A percentile compares a stretch with the other conserved stretches of the same genome.
These are phyloP conservation scores for Gonatopus flavifemur DNA, from an alignment of 1,140 invertebrate species.

Conservation along the genomic window DNA sequence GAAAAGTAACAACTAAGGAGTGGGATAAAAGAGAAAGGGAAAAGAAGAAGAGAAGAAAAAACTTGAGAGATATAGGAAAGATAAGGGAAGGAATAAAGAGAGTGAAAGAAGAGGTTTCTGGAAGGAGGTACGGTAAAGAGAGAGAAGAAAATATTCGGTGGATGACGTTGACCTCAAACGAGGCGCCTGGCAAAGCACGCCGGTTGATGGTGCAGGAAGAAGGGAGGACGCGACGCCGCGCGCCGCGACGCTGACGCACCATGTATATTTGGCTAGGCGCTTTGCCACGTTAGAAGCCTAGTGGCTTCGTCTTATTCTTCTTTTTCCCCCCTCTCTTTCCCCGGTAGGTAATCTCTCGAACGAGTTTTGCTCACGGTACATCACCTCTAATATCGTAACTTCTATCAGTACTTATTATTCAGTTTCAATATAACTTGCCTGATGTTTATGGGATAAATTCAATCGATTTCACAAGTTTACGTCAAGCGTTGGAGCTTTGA, in stretches of 20 bases:
- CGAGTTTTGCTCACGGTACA: slow-evolving; percentile 12
- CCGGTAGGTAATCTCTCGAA: slow-evolving; percentile 20
- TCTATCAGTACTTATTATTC: too few species aligned
- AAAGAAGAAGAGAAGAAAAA: too few species aligned
- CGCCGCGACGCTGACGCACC: slow-evolving; percentile 53
- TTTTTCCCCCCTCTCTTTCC: too few species aligned
- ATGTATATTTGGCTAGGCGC: slow-evolving; percentile 38
- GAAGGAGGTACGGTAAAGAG: slow-evolving; percentile 10
- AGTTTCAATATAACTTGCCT: too few species aligned
- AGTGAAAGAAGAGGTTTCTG: neutral
- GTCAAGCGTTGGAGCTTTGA: too few species aligned
- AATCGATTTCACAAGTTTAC: too few species aligned
- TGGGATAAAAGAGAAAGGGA: slow-evolving; percentile 10
- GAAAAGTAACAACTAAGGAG: too few species aligned
- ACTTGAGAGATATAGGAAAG: slow-evolving; percentile 1
- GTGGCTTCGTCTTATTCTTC: slow-evolving; percentile 21
- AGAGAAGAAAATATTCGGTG: slow-evolving; percentile 18
- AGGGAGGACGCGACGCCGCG: slow-evolving; percentile 50
- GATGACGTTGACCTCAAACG: slow-evolving; percentile 49
- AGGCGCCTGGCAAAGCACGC: slow-evolving; percentile 43
- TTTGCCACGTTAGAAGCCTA: slow-evolving; percentile 30
- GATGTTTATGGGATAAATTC: too few species aligned
- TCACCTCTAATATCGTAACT: too few species aligned
- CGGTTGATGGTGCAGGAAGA: slow-evolving; percentile 35
- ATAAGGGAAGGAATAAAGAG: slow-evolving; percentile 5